Evolutionary conservation across 2,888 invertebrate genomes (phyloP), one percentile per base, ranked within the genome.

Genomic region (Melolontha melolontha): DNA sequence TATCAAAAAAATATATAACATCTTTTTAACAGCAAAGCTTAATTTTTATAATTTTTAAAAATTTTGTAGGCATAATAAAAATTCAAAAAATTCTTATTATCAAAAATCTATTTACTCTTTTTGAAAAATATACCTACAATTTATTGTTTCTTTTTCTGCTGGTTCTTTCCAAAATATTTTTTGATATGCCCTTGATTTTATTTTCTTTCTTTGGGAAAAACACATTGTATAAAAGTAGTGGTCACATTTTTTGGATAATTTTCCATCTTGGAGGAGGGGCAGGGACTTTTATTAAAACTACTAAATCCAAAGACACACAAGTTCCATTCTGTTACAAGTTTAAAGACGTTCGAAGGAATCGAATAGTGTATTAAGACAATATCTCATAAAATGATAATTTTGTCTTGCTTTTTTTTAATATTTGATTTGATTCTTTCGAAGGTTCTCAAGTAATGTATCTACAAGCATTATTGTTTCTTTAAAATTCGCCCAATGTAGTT

Each of bases 301-400:
- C 76, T 76, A 78, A 78, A 79, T 78, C 79, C 77, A 77, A 78
- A 73, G 75, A 76, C 75, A 75, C 76, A 76, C 76, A 70, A 73
- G 75, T 75, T 76, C 72, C 74, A 71, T 72, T 66, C 62, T 66
- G 72, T 72, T 62, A 47, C 59, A 62, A 34, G 16, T 62, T 62
- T 12, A 71, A 74, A 70, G 70, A 71, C 70, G 71, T 74, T 72
- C 74, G 50, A 27, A 63, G 57, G 39, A 51, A 59, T 49, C 57
- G 55, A 68, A 64, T 34, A 40, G 34, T 69, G 7, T 12, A n/a
- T n/a, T n/a, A 39, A 27, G 8, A 49, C n/a, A 49, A 1, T 49
- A 49, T 17, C 12, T 49, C 6, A 49, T 16, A 22, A 49, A 34
- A n/a, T 49, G 16, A 49, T 39, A 12, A 16, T 54, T 65, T 54